These are phyloP conservation scores for Amphiprion percula DNA, from an alignment of 2,113 vertebrate species.

Conservation along the genomic window DNA sequence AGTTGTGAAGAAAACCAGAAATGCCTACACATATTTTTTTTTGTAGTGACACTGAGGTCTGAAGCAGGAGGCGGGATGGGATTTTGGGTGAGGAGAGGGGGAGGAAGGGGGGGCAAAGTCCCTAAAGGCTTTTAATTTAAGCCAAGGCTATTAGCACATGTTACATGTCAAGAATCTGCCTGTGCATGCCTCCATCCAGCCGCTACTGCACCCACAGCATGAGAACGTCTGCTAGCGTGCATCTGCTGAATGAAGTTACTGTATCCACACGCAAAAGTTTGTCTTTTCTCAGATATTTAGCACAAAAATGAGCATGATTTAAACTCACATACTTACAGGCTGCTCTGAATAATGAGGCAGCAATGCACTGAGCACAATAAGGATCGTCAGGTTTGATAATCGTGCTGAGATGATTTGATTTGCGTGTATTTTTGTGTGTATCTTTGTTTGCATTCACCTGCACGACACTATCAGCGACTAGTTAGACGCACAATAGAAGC, in stretches of 20 bases:
- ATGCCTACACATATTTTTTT: constrained; percentile 33
- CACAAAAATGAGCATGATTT: background rate
- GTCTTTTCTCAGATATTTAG: too few relatives aligned
- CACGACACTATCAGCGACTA: constrained; percentile 40
- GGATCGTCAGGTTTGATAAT: constrained; percentile 43
- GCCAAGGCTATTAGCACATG: constrained; percentile 81
- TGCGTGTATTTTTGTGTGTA: constrained; percentile 7
- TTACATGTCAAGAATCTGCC: constrained; percentile 82
- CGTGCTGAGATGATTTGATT: constrained; percentile 46
- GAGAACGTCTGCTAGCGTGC: background rate
- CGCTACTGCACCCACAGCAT: constrained; percentile 54
- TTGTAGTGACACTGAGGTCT: constrained; percentile 11
- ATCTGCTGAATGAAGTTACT: too few relatives aligned
- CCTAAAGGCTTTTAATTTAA: constrained; percentile 82
- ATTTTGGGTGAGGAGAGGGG: background rate
- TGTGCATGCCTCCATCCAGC: constrained; percentile 66
- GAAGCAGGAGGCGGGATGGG: constrained; percentile 36
- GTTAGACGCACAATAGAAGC: constrained; percentile 55
- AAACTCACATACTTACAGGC: background rate
- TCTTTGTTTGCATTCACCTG: constrained; percentile 17
- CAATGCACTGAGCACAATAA: constrained; percentile 12
- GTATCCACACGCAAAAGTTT: too few relatives aligned
- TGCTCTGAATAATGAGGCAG: background rate
- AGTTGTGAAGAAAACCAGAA: constrained; percentile 11
- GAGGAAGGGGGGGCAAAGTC: constrained; percentile 36